Evolutionary conservation across 2,797 vertebrate species (phyloP).

Genomic region (Cyprinella venusta): DNA sequence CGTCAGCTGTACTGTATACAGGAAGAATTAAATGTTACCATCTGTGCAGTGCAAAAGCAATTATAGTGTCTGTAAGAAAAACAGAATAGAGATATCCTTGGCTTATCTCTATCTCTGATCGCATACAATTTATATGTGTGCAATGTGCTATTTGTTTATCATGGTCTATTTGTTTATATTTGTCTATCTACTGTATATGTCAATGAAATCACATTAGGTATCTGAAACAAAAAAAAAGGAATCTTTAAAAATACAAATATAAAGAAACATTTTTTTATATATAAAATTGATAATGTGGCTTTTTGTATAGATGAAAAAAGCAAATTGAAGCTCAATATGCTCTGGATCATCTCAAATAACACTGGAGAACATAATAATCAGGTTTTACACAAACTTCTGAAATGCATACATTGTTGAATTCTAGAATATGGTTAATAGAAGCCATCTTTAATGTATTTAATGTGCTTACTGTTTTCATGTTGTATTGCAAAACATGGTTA

Average conservation of each 20-base stretch:
- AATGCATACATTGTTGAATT: not conserved
- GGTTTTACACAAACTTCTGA: not conserved
- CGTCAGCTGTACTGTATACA: conserved; percentile 53
- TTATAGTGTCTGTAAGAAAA: conserved; percentile 49
- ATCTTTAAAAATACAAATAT: not conserved
- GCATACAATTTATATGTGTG: not conserved
- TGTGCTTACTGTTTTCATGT: too few species aligned
- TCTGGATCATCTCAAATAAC: not conserved
- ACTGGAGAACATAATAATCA: not conserved
- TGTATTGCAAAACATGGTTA: not conserved
- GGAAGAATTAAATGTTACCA: conserved; percentile 59
- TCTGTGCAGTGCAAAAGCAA: conserved; percentile 59
- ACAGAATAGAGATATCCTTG: conserved; percentile 56
- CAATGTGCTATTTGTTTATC: not conserved
- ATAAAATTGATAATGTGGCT: not conserved
- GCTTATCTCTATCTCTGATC: conserved; percentile 41
- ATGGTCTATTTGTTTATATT: not conserved
- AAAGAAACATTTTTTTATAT: not conserved
- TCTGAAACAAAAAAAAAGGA: not conserved
- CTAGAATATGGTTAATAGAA: not conserved
- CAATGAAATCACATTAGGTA: not conserved
- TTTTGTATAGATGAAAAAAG: not conserved
- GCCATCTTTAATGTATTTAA: not conserved
- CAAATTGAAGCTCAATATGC: not conserved
- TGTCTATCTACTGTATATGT: not conserved